Evolutionary conservation across 2,888 invertebrate genomes (phyloP), one percentile per base, ranked within the genome.

Genomic region (Criorhina ranunculi): DNA sequence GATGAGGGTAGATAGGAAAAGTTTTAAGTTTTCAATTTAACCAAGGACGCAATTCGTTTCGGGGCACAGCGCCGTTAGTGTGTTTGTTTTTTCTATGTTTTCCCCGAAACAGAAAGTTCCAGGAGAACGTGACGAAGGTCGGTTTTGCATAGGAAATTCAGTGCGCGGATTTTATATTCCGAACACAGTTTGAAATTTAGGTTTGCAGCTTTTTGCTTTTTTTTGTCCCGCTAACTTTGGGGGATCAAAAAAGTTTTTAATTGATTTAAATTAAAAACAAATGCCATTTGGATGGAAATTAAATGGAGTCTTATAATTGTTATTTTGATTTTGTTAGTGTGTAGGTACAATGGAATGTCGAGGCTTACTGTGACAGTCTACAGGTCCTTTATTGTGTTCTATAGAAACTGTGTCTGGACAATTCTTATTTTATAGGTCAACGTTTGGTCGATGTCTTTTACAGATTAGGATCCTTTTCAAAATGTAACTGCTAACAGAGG

Each of bases 11-110:
- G 77, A 77, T 83, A 75, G 78, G 42, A 83, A 83, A 83, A 83
- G 78, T 83, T 83, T 83, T 57, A 83, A 83, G 83, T 83, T 83
- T 83, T 83, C 78, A 83, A 83, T 83, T 83, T 57, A 24, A n/a
- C 51, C 69, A 67, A 73, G 73, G 69, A 67, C 40, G 17, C 73
- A 37, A 73, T 69, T 51, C 73, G 78, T 83, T 69, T 83, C 44
- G 57, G 73, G 83, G 62, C 83, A 64, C 53, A 55, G 35, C 37
- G 57, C 57, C 33, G 51, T 40, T 35, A 8, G n/a, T 31, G 42
- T 62, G 55, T 53, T 59, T 57, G 55, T 40, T 42, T 62, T 69
- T 57, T 42, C 35, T 19, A 62, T 64, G 67, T 57, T 70, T 76
- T 42, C 19, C 24, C 15, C n/a, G 2, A 70, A 60, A 42, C 33